These are phyloP conservation scores for Erythrolamprus reginae DNA, from an alignment of 2,113 vertebrate species.

Conservation along the genomic window DNA sequence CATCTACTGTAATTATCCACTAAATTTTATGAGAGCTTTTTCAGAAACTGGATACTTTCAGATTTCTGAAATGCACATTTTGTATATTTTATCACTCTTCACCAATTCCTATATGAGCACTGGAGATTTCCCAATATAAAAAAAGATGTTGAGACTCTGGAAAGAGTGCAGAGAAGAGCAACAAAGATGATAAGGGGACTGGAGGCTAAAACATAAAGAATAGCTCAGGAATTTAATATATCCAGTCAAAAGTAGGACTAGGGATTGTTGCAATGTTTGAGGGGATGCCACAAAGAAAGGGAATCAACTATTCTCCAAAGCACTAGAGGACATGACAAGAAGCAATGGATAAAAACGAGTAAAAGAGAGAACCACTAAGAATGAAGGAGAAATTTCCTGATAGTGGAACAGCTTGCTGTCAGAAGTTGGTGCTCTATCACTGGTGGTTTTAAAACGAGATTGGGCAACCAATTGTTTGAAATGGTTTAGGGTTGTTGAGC, in stretches of 20 bases:
- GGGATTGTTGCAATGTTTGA: too few relatives aligned
- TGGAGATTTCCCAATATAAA: neutral
- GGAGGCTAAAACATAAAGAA: neutral
- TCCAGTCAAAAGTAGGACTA: neutral
- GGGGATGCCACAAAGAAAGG: neutral
- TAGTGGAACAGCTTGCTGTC: too few relatives aligned
- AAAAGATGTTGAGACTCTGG: too few relatives aligned
- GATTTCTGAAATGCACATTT: neutral
- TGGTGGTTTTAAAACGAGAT: too few relatives aligned
- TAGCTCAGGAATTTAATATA: neutral
- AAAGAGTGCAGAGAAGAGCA: too few relatives aligned
- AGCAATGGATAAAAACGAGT: too few relatives aligned
- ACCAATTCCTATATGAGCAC: neutral
- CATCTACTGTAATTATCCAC: neutral
- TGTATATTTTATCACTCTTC: neutral
- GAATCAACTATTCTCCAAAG: neutral
- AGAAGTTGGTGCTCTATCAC: too few relatives aligned
- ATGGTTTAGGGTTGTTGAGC: neutral
- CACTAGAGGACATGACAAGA: neutral
- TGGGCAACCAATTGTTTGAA: too few relatives aligned
- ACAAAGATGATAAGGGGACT: too few relatives aligned
- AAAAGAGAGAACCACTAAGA: too few relatives aligned
- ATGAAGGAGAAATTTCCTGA: too few relatives aligned
- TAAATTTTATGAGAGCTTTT: neutral
- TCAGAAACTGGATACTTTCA: neutral